These are phyloP conservation scores for Hippocampus zosterae DNA, from an alignment of 2,113 vertebrate genomes.

Conservation along the genomic window DNA sequence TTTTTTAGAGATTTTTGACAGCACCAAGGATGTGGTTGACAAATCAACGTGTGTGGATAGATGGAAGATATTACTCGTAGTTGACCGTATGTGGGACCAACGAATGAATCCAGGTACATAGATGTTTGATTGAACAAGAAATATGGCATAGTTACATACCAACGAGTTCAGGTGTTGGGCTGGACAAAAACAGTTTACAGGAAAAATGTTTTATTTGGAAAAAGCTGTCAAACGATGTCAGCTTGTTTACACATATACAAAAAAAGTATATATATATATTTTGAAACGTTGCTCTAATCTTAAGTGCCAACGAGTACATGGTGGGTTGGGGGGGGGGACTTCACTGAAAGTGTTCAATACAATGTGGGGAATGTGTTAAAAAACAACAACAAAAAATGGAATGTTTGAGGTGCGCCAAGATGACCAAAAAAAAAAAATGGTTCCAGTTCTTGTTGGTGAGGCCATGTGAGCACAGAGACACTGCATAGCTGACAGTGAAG, in stretches of 20 bases:
- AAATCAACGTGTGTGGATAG: too few species aligned
- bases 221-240: constrained; percentile 21
- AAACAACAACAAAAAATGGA: constrained; percentile 37
- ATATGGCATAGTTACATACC: background rate
- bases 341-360: constrained; percentile 42
- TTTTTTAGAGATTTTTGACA: too few species aligned
- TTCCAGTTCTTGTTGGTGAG: constrained; percentile 33
- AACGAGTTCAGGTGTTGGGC: background rate
- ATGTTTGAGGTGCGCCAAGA: constrained; percentile 51
- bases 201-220: constrained; percentile 50
- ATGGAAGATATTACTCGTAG: too few species aligned
- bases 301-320: constrained; percentile 50
- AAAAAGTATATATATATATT: constrained; percentile 41
- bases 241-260: constrained; percentile 32
- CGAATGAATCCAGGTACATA: too few species aligned
- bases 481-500: constrained; percentile 2
- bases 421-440: constrained; percentile 1
- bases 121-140: background rate
- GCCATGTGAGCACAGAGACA: constrained; percentile 35
- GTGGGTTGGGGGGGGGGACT: constrained; percentile 2
- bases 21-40: too few species aligned
- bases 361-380: constrained; percentile 26
- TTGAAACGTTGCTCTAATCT: constrained; percentile 31
- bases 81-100: too few species aligned
- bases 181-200: background rate